phyloP scores from a whole-genome alignment of 2,797 vertebrate genomes.

The Salmo trutta region DNA sequence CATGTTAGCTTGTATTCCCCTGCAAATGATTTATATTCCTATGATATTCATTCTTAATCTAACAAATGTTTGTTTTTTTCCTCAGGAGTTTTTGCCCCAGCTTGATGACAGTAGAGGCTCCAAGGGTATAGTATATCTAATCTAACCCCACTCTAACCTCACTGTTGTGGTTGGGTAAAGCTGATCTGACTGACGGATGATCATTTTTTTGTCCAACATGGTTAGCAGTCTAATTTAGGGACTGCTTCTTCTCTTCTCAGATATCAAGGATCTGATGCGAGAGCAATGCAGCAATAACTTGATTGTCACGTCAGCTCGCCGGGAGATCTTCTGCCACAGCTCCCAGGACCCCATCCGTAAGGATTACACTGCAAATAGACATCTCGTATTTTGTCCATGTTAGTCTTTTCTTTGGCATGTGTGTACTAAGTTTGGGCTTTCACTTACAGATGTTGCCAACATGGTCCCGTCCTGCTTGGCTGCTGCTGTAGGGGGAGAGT shows the following conservation, averaged over 20 bases:
- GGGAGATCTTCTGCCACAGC: constrained; percentile 80
- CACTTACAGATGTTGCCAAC: constrained; percentile 55
- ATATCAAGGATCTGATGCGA: constrained; percentile 83
- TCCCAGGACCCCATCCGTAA: constrained; percentile 82
- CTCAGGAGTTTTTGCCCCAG: constrained; percentile 86
- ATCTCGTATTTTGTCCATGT: background rate
- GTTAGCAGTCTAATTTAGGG: background rate
- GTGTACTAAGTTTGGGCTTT: constrained; percentile 17
- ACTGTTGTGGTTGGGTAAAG: background rate
- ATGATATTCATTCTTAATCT: background rate
- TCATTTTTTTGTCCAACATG: background rate
- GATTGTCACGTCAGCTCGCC: constrained; percentile 82
- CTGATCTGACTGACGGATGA: background rate
- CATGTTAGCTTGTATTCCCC: no score
- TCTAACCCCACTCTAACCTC: background rate
- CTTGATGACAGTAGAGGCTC: constrained; percentile 80
- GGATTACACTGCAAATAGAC: constrained; percentile 35
- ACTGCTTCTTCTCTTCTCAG: constrained; percentile 53
- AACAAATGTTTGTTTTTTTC: constrained; percentile 8
- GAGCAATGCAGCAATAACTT: constrained; percentile 84
- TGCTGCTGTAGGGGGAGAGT: constrained; percentile 70
- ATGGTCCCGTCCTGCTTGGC: constrained; percentile 71
- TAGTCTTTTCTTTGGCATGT: background rate
- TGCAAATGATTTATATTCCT: no score
- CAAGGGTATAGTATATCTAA: constrained; percentile 70